A percentile compares a stretch with the other conserved stretches of the same genome.
These are phyloP conservation scores for Parapsyche elsis DNA, from an alignment of 1,140 invertebrate species.

Conservation along the genomic window DNA sequence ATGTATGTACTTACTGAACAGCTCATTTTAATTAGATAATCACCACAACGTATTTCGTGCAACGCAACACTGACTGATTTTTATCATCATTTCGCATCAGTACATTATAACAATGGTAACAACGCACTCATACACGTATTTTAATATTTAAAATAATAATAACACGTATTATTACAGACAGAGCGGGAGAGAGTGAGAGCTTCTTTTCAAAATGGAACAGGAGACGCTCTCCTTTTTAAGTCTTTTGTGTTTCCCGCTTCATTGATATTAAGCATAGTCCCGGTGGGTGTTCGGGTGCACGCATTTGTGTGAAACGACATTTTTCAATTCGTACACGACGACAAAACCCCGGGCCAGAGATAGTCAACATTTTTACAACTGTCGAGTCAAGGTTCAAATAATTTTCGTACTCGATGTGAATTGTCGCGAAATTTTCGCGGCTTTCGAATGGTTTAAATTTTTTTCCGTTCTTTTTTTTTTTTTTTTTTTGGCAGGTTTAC, in stretches of 20 bases:
- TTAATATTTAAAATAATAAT: too few relatives aligned
- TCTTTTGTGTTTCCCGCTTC: slow-evolving; percentile 40
- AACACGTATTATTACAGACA: too few relatives aligned
- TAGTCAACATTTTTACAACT: slow-evolving; percentile 7
- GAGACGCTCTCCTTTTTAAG: slow-evolving; percentile 16
- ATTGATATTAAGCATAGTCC: slow-evolving; percentile 42
- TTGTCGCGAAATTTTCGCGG: neutral
- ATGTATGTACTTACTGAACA: neutral
- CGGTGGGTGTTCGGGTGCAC: slow-evolving; percentile 10
- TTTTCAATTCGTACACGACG: slow-evolving; percentile 31
- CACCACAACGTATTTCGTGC: too few relatives aligned
- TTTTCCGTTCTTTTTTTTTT: neutral
- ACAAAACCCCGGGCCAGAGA: neutral
- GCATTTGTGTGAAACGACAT: slow-evolving; percentile 39
- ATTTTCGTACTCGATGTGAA: neutral
- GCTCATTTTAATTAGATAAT: too few relatives aligned
- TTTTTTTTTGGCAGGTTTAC: slow-evolving; percentile 20
- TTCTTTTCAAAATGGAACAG: neutral
- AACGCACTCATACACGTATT: too few relatives aligned
- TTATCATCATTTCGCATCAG: too few relatives aligned
- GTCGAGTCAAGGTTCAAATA: neutral
- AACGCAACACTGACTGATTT: too few relatives aligned
- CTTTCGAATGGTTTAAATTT: neutral
- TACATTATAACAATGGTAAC: too few relatives aligned
- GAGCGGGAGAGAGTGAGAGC: neutral